phyloP scores from a whole-genome alignment of 2,888 invertebrate genomes.

The Digitonthophagus gazella region DNA sequence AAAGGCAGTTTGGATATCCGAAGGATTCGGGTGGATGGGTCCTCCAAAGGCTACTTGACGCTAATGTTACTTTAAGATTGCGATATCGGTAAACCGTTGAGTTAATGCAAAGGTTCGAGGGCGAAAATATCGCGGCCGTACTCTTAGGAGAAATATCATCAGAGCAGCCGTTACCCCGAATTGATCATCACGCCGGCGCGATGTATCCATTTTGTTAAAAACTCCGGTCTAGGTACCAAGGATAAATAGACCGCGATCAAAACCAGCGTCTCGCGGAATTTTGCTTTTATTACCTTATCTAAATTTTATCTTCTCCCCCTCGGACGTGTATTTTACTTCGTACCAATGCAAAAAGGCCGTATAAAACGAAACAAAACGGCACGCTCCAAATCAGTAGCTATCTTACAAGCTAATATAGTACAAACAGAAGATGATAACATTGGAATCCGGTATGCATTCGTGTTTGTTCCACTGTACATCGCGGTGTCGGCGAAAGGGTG shows the following conservation, averaged over 20 bases:
- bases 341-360: not conserved
- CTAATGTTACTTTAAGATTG: slow-evolving; percentile 37
- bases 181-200: not conserved
- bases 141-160: not conserved
- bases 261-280: not conserved
- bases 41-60: slow-evolving; percentile 10
- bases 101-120: not conserved
- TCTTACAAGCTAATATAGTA: not conserved
- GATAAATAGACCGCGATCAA: slow-evolving; percentile 12
- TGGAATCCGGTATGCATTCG: not conserved
- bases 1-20: slow-evolving; percentile 1
- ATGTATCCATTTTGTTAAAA: not conserved
- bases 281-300: slow-evolving; percentile 15
- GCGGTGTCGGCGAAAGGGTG: slow-evolving; percentile 3
- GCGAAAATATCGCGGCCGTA: not conserved
- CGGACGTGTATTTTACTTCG: not conserved
- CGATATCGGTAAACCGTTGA: slow-evolving; percentile 31
- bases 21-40: slow-evolving; percentile 1
- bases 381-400: not conserved
- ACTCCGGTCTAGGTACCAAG: not conserved
- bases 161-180: not conserved
- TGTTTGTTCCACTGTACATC: not conserved
- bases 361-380: not conserved
- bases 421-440: not conserved
- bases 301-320: slow-evolving; percentile 1